Base-by-base conservation (phyloP, 2,113 vertebrate species). In the Rattus rattus region DNA sequence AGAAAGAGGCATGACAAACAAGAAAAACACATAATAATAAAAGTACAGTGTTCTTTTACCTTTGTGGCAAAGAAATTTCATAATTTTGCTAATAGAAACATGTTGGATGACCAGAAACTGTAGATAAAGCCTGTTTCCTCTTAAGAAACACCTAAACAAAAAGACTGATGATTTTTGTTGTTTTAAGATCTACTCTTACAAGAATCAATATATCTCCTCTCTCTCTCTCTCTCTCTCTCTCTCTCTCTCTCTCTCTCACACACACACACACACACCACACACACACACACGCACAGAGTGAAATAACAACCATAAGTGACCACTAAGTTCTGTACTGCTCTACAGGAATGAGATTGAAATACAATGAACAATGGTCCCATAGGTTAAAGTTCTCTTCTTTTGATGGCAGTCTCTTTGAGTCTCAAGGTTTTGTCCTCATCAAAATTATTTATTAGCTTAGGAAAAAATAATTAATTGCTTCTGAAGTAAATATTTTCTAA, bases 381-480 rank as follows among this genome's bases (percentile, higher is more conserved):
- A 88, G 75, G 43, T 59, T 49, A 73, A 86, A 92, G 61, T 14
- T 4, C 13, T 13, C 91, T 97, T 20, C 30, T 95, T 94, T 67
- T 93, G 43, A 94, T 77, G 30, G 36, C n/a, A 76, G 83, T 89
- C 3, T 79, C 52, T 43, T 24, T 13, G 65, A 28, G 4, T 84
- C 69, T 92, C 83, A 97, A 2, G 39, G 70, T 81, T 81, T 94
- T 7, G 3, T 0, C 1, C 20, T 87, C 95, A 63, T 87, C 67
- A 92, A 73, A 92, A 49, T 73, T 73, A 92, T 36, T 43, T 76
- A 94, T 28, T 43, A 43, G 0, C 59, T 93, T 90, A 77, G 9
- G 54, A 94, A 96, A 96, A 63, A 43, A 69, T 52, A 81, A 93
- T 94, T 56, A 94, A 14, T 76, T 93, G 10, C 8, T 88, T 63